A percentile compares a stretch with the other conserved stretches of the same genome.
phyloP scores from a whole-genome alignment of 2,888 invertebrate genomes.

The Tortrix viridana region DNA sequence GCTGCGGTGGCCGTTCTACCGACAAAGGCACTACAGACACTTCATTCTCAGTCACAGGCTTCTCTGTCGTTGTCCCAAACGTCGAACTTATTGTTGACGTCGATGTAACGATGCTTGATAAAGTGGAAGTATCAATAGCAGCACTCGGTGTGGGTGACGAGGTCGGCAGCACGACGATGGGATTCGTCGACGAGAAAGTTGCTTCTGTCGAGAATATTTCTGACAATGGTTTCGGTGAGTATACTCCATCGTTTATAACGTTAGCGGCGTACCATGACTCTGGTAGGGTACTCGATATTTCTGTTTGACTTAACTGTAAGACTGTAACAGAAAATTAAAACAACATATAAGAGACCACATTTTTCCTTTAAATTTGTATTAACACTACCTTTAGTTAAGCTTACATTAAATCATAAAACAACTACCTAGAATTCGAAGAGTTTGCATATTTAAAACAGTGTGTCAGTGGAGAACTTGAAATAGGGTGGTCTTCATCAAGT shows the following conservation, averaged over 20 bases:
- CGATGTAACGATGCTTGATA: conserved; percentile 19
- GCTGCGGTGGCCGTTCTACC: conserved; percentile 26
- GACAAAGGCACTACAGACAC: conserved; percentile 20
- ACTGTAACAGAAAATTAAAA: conserved; percentile 53
- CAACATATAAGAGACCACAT: neutral
- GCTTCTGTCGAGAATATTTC: conserved; percentile 70
- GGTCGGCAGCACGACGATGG: conserved; percentile 53
- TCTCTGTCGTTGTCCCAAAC: conserved; percentile 28
- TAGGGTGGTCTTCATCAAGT: too few species aligned
- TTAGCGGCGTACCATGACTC: conserved; percentile 75
- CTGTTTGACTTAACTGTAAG: conserved; percentile 75
- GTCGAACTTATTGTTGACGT: conserved; percentile 33
- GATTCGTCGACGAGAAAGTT: conserved; percentile 60
- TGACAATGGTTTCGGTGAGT: conserved; percentile 69
- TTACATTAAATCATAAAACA: too few species aligned
- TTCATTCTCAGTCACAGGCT: conserved; percentile 10
- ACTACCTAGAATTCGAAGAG: too few species aligned
- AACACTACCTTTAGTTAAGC: too few species aligned
- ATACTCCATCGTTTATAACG: conserved; percentile 65
- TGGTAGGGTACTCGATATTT: conserved; percentile 58
- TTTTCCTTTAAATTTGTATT: too few species aligned
- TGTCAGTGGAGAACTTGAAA: too few species aligned
- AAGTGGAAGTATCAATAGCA: conserved; percentile 11
- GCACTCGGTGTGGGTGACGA: conserved; percentile 31
- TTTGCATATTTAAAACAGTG: too few species aligned